Percentiles rank a stretch among this genome's conserved stretches.
Evolutionary conservation across 1,140 invertebrate species (phyloP).

Genomic region (Leptinotarsa undecemlineata): DNA sequence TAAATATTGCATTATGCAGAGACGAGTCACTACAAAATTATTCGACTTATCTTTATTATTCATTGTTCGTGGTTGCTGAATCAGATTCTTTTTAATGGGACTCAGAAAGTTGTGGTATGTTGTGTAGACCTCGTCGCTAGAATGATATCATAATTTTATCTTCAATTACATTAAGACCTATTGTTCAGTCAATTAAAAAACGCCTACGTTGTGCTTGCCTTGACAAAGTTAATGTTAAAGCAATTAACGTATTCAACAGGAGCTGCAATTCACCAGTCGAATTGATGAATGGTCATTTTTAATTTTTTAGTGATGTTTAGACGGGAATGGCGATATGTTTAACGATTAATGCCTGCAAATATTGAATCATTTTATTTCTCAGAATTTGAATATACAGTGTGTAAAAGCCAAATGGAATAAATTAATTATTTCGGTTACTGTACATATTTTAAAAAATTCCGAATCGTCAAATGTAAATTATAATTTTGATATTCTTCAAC

Average conservation of each 20-base stretch:
- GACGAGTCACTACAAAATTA: no score
- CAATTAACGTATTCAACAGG: slow-evolving; percentile 1
- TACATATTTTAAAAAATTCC: no score
- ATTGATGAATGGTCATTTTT: neutral
- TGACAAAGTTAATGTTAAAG: slow-evolving; percentile 1
- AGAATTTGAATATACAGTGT: no score
- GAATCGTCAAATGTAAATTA: no score
- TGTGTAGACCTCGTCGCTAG: neutral
- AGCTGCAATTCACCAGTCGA: neutral
- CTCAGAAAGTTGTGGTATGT: neutral
- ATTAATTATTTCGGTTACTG: no score
- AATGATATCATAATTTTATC: slow-evolving; percentile 4
- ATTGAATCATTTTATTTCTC: no score
- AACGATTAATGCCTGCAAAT: no score
- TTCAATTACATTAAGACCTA: neutral
- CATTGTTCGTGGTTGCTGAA: neutral
- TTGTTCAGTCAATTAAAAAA: neutral
- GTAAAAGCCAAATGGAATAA: no score
- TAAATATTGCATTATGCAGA: no score
- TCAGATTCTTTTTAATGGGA: neutral
- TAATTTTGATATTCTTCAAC: no score
- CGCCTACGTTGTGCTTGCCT: slow-evolving; percentile 3
- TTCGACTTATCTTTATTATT: slow-evolving; percentile 14
- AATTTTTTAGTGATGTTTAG: neutral
- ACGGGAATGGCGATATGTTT: no score